Evolutionary conservation across 2,797 vertebrate genomes (phyloP).

Genomic region (Thaleichthys pacificus): DNA sequence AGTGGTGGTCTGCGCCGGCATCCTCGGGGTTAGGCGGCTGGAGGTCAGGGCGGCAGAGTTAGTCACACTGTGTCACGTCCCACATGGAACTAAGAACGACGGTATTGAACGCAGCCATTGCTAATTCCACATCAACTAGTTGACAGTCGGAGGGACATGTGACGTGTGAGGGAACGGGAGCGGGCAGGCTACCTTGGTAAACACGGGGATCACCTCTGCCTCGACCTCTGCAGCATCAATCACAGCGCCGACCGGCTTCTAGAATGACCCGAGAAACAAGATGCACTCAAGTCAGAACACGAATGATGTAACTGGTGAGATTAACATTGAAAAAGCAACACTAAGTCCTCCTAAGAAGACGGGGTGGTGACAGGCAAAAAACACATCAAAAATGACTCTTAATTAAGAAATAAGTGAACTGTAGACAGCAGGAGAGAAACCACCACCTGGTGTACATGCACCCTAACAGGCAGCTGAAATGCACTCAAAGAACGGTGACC

Average conservation of each 20-base stretch:
- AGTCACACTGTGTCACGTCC: neutral
- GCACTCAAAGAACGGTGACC: neutral
- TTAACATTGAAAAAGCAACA: no score
- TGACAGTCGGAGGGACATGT: neutral
- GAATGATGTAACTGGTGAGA: neutral
- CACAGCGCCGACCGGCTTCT: constrained; percentile 74
- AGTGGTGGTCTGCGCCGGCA: constrained; percentile 89
- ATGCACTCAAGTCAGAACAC: neutral
- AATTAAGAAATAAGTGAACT: no score
- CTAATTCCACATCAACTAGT: neutral
- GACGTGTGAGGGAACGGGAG: neutral
- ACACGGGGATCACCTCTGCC: constrained; percentile 58
- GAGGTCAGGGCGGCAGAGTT: neutral
- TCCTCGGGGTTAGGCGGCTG: constrained; percentile 79
- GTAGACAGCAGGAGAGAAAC: neutral
- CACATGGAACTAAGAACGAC: no score
- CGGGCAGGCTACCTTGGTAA: constrained; percentile 64
- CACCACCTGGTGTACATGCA: no score
- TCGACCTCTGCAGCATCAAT: constrained; percentile 74
- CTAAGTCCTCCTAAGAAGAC: no score
- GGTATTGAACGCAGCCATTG: neutral
- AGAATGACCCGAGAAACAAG: constrained; percentile 34
- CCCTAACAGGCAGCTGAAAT: neutral
- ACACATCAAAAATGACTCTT: no score
- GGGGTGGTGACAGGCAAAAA: no score